Evolutionary conservation across 2,888 invertebrate species (phyloP).

Genomic region (Eupithecia pulchellata): DNA sequence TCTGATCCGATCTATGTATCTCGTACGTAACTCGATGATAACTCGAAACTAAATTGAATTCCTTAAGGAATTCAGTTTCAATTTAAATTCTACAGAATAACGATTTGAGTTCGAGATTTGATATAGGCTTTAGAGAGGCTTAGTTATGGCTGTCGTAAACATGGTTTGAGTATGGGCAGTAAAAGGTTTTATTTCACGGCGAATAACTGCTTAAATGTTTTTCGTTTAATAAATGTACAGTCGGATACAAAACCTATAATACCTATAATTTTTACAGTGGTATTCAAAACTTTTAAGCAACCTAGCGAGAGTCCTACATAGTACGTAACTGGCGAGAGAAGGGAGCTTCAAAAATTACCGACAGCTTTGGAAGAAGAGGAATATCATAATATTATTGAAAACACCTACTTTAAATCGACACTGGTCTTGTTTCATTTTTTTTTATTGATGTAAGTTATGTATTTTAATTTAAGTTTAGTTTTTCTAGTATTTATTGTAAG

Average conservation of each 20-base stretch:
- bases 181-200: slow-evolving; percentile 46
- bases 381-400: too few species aligned
- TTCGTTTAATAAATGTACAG: background rate
- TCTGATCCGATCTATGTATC: background rate
- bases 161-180: slow-evolving; percentile 38
- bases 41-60: slow-evolving; percentile 60
- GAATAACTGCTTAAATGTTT: slow-evolving; percentile 20
- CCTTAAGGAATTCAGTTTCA: slow-evolving; percentile 49
- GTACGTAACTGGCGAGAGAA: background rate
- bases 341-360: background rate
- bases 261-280: too few species aligned
- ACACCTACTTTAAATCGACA: too few species aligned
- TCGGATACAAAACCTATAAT: background rate
- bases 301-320: background rate
- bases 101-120: slow-evolving; percentile 47
- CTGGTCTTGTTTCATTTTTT: too few species aligned
- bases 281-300: too few species aligned
- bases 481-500: too few species aligned
- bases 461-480: too few species aligned
- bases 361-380: background rate
- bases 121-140: slow-evolving; percentile 47
- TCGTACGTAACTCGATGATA: slow-evolving; percentile 54
- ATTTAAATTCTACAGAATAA: slow-evolving; percentile 57
- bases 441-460: too few species aligned
- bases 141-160: slow-evolving; percentile 51